Percentiles rank a stretch among this genome's conserved stretches.
These are phyloP conservation scores for Hesperophylax magnus DNA, from an alignment of 1,140 invertebrate genomes.

Conservation along the genomic window DNA sequence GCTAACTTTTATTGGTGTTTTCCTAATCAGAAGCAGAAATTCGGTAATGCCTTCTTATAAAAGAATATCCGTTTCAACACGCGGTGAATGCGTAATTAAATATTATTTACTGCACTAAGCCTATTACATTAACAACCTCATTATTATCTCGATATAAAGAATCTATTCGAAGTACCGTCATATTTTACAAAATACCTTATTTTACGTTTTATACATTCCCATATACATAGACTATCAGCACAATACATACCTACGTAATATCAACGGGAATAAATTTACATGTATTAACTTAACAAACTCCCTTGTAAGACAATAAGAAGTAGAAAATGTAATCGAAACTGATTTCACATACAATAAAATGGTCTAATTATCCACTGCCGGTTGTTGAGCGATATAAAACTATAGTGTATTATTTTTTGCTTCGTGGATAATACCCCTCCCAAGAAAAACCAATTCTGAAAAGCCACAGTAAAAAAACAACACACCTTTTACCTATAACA, in stretches of 20 bases:
- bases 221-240: background rate
- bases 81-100: background rate
- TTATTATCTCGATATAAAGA: background rate
- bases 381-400: slow-evolving; percentile 51
- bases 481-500: background rate
- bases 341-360: slow-evolving; percentile 57
- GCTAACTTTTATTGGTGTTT: too few species aligned
- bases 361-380: slow-evolving; percentile 55
- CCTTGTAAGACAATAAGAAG: slow-evolving; percentile 48
- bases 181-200: background rate
- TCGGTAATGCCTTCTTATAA: background rate
- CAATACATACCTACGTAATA: slow-evolving; percentile 1
- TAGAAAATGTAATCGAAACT: slow-evolving; percentile 46
- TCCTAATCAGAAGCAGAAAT: too few species aligned
- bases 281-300: slow-evolving; percentile 35
- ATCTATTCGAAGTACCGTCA: background rate
- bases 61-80: slow-evolving; percentile 5
- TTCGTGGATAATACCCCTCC: background rate
- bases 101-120: background rate
- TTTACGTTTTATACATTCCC: slow-evolving; percentile 25
- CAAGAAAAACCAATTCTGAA: background rate
- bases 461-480: background rate
- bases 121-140: background rate
- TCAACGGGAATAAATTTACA: slow-evolving; percentile 53
- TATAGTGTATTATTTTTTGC: slow-evolving; percentile 15